Percentiles rank a stretch among this genome's conserved stretches.
These are phyloP conservation scores for Apocrypta bakeri DNA, from an alignment of 1,140 invertebrate genomes.

Conservation along the genomic window DNA sequence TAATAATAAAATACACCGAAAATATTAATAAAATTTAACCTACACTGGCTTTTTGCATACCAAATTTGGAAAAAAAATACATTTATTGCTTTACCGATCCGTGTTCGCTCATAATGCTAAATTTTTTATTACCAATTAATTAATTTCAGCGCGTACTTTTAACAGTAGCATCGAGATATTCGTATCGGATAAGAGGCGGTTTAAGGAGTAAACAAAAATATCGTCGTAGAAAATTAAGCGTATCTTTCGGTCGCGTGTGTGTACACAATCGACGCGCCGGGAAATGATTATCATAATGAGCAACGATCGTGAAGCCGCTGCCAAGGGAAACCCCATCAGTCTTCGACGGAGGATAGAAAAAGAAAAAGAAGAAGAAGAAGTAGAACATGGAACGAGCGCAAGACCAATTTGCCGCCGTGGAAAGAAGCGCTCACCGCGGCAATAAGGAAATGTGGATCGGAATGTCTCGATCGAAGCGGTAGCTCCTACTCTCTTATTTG, in stretches of 20 bases:
- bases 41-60: no score
- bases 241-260: background rate
- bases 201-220: no score
- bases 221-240: no score
- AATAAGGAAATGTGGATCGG: conserved; percentile 70
- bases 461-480: conserved; percentile 65
- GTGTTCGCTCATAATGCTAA: no score
- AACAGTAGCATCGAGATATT: no score
- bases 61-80: no score
- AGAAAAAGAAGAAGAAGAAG: background rate
- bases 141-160: no score
- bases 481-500: background rate
- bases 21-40: no score
- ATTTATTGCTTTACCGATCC: no score
- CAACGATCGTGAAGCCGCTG: conserved; percentile 52
- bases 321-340: conserved; percentile 24
- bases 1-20: no score
- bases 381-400: background rate
- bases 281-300: conserved; percentile 70
- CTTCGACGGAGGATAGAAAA: background rate
- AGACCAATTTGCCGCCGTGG: conserved; percentile 15
- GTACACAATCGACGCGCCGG: conserved; percentile 61
- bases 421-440: conserved; percentile 47
- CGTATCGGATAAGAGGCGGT: no score
- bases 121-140: no score